Evolutionary conservation across 2,888 invertebrate genomes (phyloP).

Genomic region (Diarsia brunnea): DNA sequence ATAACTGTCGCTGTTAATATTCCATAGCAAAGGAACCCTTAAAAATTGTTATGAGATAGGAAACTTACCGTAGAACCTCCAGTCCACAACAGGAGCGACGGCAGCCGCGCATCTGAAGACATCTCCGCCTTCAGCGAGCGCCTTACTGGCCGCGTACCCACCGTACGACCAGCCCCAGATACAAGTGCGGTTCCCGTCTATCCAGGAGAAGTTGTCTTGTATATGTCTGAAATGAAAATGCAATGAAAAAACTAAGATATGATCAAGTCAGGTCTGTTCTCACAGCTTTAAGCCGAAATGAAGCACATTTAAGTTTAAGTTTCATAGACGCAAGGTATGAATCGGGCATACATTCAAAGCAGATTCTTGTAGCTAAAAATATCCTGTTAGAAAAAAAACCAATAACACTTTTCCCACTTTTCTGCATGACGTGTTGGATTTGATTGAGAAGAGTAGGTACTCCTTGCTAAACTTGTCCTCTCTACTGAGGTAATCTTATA

Average conservation of each 20-base stretch:
- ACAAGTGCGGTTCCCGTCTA: constrained; percentile 95
- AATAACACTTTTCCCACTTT: background rate
- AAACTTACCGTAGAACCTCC: constrained; percentile 94
- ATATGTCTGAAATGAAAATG: constrained; percentile 87
- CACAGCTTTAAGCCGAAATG: background rate
- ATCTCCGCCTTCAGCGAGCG: constrained; percentile 94
- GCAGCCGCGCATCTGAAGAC: constrained; percentile 98
- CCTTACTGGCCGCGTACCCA: constrained; percentile 97
- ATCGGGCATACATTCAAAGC: too few species aligned
- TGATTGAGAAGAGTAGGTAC: background rate
- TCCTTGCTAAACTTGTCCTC: background rate
- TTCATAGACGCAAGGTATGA: background rate
- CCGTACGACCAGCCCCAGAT: constrained; percentile 99
- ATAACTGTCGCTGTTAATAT: background rate
- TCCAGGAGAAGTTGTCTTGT: constrained; percentile 92
- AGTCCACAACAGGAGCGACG: constrained; percentile 99
- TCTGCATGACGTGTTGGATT: background rate
- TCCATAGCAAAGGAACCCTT: background rate
- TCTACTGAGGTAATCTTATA: background rate
- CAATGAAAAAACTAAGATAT: background rate
- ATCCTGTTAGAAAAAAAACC: too few species aligned
- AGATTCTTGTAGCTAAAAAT: too few species aligned
- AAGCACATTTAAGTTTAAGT: background rate
- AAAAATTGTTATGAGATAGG: too few species aligned
- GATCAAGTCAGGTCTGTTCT: background rate